A percentile compares a stretch with the other conserved stretches of the same genome.
These are phyloP conservation scores for Vulpes vulpes DNA, from an alignment of 2,113 vertebrate species.

Conservation along the genomic window DNA sequence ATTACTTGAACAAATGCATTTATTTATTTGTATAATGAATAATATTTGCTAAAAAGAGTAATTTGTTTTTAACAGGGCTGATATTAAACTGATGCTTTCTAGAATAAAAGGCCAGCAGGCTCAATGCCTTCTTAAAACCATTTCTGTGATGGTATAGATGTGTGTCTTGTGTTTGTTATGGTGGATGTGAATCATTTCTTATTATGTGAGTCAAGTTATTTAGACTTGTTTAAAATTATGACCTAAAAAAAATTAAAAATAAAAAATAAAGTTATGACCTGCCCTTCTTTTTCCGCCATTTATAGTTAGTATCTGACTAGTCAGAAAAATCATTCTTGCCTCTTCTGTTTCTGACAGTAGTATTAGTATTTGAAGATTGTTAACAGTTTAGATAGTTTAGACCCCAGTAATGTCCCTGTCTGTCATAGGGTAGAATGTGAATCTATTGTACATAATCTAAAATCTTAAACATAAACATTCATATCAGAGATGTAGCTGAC, in stretches of 20 bases:
- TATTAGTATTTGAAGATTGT: not conserved
- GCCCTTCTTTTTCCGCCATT: not conserved
- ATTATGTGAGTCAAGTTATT: not conserved
- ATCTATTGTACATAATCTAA: not conserved
- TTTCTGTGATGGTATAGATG: not conserved
- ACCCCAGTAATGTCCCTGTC: not conserved
- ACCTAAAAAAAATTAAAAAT: too few relatives aligned
- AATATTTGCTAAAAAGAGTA: not conserved
- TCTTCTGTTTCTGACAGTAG: not conserved
- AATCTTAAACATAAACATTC: not conserved
- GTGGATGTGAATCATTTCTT: not conserved
- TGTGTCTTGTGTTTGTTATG: not conserved
- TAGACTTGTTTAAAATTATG: slow-evolving; percentile 38
- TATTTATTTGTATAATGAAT: not conserved
- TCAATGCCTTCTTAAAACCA: not conserved
- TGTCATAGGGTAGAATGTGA: not conserved
- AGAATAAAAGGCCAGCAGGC: not conserved
- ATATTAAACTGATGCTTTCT: not conserved
- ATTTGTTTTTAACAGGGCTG: slow-evolving; percentile 43
- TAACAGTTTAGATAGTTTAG: not conserved
- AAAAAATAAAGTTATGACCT: not conserved
- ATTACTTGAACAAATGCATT: not conserved
- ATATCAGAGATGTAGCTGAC: not conserved
- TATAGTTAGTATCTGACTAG: not conserved
- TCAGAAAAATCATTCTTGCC: slow-evolving; percentile 9